Percentiles rank a stretch among this genome's conserved stretches.
Evolutionary conservation across 2,113 vertebrate genomes (phyloP).

Genomic region (Vidua macroura): DNA sequence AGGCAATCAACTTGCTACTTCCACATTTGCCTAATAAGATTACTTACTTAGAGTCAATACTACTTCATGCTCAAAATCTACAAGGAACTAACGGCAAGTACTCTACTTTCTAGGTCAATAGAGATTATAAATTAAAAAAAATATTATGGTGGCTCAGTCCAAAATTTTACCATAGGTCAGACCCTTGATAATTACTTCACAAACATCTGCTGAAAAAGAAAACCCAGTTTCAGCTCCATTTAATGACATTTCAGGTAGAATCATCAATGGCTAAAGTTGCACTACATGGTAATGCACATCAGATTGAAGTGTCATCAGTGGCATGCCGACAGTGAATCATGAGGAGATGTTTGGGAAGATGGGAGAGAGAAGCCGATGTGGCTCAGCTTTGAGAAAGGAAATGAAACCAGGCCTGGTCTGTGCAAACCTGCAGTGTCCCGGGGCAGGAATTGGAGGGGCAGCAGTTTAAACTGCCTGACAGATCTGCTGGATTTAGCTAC

Average conservation of each 20-base stretch:
- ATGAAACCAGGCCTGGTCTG: neutral
- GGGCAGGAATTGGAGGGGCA: neutral
- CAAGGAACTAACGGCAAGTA: conserved; percentile 49
- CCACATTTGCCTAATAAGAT: conserved; percentile 46
- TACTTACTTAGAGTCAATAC: conserved; percentile 54
- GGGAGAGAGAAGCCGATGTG: neutral
- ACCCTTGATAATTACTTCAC: neutral
- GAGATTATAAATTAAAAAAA: neutral
- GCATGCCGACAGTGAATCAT: neutral
- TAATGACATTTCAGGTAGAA: conserved; percentile 33
- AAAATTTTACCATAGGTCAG: neutral
- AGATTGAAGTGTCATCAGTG: neutral
- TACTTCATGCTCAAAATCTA: conserved; percentile 58
- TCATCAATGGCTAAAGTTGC: neutral
- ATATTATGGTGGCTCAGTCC: neutral
- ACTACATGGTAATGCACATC: conserved; percentile 55
- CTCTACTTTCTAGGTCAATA: conserved; percentile 52
- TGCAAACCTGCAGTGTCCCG: neutral
- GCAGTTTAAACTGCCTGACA: neutral
- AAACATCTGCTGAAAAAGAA: conserved; percentile 43
- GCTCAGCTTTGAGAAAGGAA: neutral
- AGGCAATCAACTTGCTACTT: conserved; percentile 42
- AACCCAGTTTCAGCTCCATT: conserved; percentile 30
- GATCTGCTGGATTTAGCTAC: neutral
- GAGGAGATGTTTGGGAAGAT: neutral